phyloP scores from a whole-genome alignment of 1,140 invertebrate genomes.

The Berghia stephanieae region DNA sequence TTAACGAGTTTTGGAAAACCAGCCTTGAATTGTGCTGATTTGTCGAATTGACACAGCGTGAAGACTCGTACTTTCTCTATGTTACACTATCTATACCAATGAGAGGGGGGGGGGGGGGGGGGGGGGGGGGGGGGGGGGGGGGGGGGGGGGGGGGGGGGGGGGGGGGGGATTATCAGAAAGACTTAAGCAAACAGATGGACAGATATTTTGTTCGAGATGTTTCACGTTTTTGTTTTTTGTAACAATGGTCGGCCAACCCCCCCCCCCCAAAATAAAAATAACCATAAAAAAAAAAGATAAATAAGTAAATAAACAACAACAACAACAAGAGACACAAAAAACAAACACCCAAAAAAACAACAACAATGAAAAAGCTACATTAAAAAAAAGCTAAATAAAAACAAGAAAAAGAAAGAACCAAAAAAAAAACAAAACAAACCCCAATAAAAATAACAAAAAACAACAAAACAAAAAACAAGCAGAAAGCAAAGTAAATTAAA shows the following conservation, averaged over 20 bases:
- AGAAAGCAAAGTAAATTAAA: too few relatives aligned
- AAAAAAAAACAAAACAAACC: too few relatives aligned
- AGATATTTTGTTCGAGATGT: background rate
- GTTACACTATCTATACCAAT: too few relatives aligned
- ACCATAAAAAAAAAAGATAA: background rate
- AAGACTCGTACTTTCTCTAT: background rate
- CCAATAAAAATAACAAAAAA: too few relatives aligned
- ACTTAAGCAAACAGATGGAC: background rate
- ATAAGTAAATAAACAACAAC: background rate
- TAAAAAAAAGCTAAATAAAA: too few relatives aligned
- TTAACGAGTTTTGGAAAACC: background rate
- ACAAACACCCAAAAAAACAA: too few relatives aligned
- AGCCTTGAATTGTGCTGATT: background rate
- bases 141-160: background rate
- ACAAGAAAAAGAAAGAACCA: too few relatives aligned
- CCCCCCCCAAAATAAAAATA: background rate
- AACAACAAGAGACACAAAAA: too few relatives aligned
- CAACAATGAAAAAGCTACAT: too few relatives aligned
- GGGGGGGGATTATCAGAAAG: too few relatives aligned
- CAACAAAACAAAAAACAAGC: too few relatives aligned
- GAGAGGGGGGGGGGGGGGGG: background rate
- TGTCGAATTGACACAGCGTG: background rate
- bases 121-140: background rate
- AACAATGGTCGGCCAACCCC: background rate
- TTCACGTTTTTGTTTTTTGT: background rate